Evolutionary conservation across 2,797 vertebrate species (phyloP).

Genomic region (Varecia variegata): DNA sequence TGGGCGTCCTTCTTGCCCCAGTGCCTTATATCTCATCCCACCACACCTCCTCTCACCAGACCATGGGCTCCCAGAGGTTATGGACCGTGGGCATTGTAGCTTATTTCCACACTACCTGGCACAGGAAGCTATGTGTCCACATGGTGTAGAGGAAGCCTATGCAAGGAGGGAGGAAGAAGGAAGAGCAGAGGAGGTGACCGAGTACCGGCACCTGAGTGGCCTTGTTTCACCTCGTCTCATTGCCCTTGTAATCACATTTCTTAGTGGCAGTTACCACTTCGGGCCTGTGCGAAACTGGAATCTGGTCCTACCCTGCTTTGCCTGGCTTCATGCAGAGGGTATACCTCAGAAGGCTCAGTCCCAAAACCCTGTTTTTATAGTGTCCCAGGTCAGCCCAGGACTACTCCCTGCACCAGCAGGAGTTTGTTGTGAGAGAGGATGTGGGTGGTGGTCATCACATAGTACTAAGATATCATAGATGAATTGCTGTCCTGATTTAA

Average conservation of each 20-base stretch:
- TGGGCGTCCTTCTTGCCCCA: not conserved
- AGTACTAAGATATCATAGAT: not conserved
- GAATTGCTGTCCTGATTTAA: not conserved
- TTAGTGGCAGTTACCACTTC: not conserved
- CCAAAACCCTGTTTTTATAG: not conserved
- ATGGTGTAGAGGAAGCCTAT: not conserved
- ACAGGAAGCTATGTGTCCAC: not conserved
- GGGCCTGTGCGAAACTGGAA: not conserved
- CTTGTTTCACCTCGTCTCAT: not conserved
- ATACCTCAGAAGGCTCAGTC: not conserved
- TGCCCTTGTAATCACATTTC: not conserved
- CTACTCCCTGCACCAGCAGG: not conserved
- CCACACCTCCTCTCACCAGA: not conserved
- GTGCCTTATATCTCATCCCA: not conserved
- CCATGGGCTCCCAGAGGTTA: not conserved
- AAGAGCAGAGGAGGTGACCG: not conserved
- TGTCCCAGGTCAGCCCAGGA: not conserved
- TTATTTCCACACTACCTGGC: not conserved
- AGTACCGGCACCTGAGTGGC: not conserved
- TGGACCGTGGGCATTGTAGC: rapidly evolving
- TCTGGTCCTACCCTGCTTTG: not conserved
- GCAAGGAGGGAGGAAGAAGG: not conserved
- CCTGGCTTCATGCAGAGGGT: not conserved
- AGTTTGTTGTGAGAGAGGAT: not conserved
- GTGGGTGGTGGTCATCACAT: not conserved